Conservation (phyloP, 2,888 invertebrate genomes). For the Spisula solida region DNA sequence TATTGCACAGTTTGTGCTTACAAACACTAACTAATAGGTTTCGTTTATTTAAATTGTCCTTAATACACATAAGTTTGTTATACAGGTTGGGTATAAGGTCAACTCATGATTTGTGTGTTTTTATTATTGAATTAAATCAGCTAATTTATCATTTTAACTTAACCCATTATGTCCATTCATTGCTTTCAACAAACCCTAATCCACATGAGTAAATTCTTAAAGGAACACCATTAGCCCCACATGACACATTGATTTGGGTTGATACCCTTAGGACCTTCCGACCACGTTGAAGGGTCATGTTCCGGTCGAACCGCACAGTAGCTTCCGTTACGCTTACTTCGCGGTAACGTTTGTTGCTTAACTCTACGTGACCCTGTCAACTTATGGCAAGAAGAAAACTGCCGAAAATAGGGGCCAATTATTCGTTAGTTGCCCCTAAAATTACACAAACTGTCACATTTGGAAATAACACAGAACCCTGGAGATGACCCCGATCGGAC, state of each 20-base stretch:
- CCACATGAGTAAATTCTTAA: slow-evolving; percentile 15
- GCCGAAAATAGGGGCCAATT: slow-evolving; percentile 62
- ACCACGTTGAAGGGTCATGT: slow-evolving; percentile 22
- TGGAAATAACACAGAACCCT: slow-evolving; percentile 45
- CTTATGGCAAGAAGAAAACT: slow-evolving; percentile 42
- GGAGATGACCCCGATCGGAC: slow-evolving; percentile 44
- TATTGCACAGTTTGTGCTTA: too few relatives aligned
- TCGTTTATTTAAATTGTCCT: too few relatives aligned
- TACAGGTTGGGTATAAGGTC: too few relatives aligned
- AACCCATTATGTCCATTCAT: not conserved
- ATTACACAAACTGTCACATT: slow-evolving; percentile 66
- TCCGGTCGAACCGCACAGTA: slow-evolving; percentile 39
- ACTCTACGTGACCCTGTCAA: slow-evolving; percentile 47
- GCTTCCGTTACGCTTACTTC: slow-evolving; percentile 39
- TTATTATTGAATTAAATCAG: not conserved
- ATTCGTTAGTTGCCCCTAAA: slow-evolving; percentile 41
- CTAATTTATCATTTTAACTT: slow-evolving; percentile 9
- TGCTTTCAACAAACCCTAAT: slow-evolving; percentile 18
- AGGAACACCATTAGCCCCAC: slow-evolving; percentile 32
- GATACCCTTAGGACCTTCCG: slow-evolving; percentile 38
- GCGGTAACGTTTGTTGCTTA: slow-evolving; percentile 53
- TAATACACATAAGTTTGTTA: too few relatives aligned
- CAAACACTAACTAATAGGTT: too few relatives aligned
- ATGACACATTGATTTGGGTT: slow-evolving; percentile 2
- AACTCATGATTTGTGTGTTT: not conserved